Evolutionary conservation across 2,888 invertebrate species (phyloP), one percentile per base, ranked within the genome.

Genomic region (Lathronympha strigana): DNA sequence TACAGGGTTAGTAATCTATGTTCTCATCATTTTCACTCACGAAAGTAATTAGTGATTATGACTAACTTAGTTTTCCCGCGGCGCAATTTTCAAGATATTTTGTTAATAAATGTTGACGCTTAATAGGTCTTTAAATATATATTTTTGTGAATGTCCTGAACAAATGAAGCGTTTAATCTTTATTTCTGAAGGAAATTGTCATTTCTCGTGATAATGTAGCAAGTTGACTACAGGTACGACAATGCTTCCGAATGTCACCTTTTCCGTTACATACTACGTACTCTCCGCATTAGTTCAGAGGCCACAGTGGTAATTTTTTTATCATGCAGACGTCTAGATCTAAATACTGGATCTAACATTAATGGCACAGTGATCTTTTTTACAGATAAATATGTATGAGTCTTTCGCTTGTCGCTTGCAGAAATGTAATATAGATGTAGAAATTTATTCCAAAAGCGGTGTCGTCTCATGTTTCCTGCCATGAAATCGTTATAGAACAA

Each of bases 401-500:
- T 17, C 19, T 1, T 13, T 21, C 33, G 28, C 49, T 33, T 17
- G 19, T 33, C 17, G 51, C 19, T 21, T 21, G n/a, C 33, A 51
- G 53, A 15, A 13, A 33, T 53, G 8, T 23, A 53, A 53, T 4
- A 53, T 23, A 8, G 36, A 9, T 38, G 23, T 36, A n/a, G 23
- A 36, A 36, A 36, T 15, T 53, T 36, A 53, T 53, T 53, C 36
- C 11, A 33, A 36, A 40, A 53, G 25, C 45, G 21, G 21, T n/a
- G 23, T 36, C 17, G 19, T 36, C 54, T 25, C 55, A 50, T 49
- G 36, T 53, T 49, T 38, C 47, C 17, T 36, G 31, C 19, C 45
- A 19, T 45, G 45, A 58, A 51, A 47, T 51, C 43, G n/a, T 58
- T 64, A 54, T 66, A 31, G 21, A 54, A 62, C n/a, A 60, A 50